Conservation (phyloP, 2,888 invertebrate genomes). For the Lepidochitona cinerea region DNA sequence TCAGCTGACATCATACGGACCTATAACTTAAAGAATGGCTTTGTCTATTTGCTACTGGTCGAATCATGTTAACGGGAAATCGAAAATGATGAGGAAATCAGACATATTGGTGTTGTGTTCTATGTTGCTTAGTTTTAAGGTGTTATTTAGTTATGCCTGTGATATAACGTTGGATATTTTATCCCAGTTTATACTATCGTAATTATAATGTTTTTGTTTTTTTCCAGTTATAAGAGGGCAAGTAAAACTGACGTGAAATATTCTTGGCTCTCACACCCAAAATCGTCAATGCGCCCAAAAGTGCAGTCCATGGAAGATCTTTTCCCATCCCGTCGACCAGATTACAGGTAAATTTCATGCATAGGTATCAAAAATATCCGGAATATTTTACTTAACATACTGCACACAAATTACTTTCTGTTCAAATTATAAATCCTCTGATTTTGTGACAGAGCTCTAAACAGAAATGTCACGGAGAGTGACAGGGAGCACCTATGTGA, state of each 20-base stretch:
- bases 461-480: background rate
- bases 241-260: background rate
- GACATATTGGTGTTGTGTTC: too few species aligned
- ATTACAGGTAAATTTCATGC: background rate
- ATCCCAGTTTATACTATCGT: too few species aligned
- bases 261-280: background rate
- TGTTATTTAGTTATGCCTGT: too few species aligned
- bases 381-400: background rate
- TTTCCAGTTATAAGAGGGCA: background rate
- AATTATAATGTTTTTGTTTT: too few species aligned
- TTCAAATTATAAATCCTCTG: background rate
- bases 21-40: too few species aligned
- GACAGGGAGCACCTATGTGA: background rate
- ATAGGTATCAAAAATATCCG: background rate
- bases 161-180: too few species aligned
- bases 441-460: background rate
- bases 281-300: background rate
- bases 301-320: background rate
- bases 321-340: background rate
- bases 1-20: too few species aligned
- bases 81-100: too few species aligned
- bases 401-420: background rate
- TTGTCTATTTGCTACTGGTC: too few species aligned
- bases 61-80: too few species aligned
- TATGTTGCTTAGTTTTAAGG: too few species aligned